phyloP scores from a whole-genome alignment of 2,113 vertebrate genomes.

The Cheilinus undulatus region DNA sequence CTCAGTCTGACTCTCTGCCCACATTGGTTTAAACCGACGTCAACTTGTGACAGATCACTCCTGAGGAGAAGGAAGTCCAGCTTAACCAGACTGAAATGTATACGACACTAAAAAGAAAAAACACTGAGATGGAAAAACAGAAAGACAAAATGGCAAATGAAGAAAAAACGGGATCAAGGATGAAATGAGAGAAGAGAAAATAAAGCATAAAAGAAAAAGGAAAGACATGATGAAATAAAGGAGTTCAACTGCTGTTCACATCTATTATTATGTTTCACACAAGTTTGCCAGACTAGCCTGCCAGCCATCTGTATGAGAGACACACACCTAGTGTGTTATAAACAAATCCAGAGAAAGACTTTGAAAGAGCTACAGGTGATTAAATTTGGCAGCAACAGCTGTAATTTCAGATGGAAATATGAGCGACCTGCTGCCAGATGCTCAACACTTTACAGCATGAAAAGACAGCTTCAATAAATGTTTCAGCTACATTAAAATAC shows the following conservation, averaged over 20 bases:
- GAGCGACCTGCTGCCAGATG: too few species aligned
- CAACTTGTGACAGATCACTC: slow-evolving; percentile 54
- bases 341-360: background rate
- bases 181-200: background rate
- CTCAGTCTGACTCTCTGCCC: slow-evolving; percentile 57
- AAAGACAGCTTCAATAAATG: too few species aligned
- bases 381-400: slow-evolving; percentile 3
- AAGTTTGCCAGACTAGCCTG: background rate
- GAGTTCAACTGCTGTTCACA: background rate
- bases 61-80: slow-evolving; percentile 40
- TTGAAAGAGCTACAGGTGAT: slow-evolving; percentile 36
- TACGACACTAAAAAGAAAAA: slow-evolving; percentile 13
- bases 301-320: background rate
- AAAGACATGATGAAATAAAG: background rate
- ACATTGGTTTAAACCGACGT: slow-evolving; percentile 66
- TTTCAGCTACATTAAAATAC: too few species aligned
- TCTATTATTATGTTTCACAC: background rate
- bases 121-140: background rate
- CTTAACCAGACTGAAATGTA: slow-evolving; percentile 38
- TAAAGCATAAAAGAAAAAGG: background rate
- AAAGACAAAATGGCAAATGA: background rate
- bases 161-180: background rate
- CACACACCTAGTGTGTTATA: background rate
- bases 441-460: too few species aligned
- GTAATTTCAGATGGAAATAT: too few species aligned